Base-by-base conservation (phyloP, 2,797 vertebrate genomes). In the Acrocephalus scirpaceus region DNA sequence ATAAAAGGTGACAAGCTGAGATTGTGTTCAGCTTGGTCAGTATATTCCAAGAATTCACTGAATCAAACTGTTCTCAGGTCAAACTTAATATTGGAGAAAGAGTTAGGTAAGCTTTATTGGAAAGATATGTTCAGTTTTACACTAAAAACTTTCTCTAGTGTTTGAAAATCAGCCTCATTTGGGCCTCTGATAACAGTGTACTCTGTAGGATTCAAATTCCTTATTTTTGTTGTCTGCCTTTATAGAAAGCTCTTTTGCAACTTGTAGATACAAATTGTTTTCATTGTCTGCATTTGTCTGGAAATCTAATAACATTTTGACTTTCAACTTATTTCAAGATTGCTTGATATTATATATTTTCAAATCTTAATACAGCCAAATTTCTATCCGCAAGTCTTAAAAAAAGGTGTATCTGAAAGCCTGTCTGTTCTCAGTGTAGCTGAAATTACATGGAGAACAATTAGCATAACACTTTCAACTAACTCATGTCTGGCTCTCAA, bases 331-430 rank as follows among this genome's bases (percentile, higher is more conserved):
- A 62, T 70, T 88, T 94, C 57, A 40, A 44, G 50, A 30, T 56
- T 75, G 48, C 78, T 92, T 86, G 61, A 16, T 81, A 40, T 34
- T 56, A 48, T 1, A 19, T 92, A 71, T 93, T 96, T 94, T 71
- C 91, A 82, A 74, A 90, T 91, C 92, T 93, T 90, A 84, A 92
- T 57, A 85, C 15, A 56, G 67, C 94, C 88, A 73, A 84, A 96
- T 96, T 97, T 96, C 83, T 92, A 67, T 88, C 79, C 70, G n/a
- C 76, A 91, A 66, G 88, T 91, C 93, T 96, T 96, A 34, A 78
- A 86, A 90, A 57, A 50, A 7, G 12, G 17, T 84, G 0, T 86
- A 61, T 82, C 61, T 88, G 61, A 69, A 90, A 93, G 38, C 57
- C 82, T 85, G n/a, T 90, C 86, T 93, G 74, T 95, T 85, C 34